phyloP scores from a whole-genome alignment of 2,113 vertebrate genomes.

The Cisticola juncidis region DNA sequence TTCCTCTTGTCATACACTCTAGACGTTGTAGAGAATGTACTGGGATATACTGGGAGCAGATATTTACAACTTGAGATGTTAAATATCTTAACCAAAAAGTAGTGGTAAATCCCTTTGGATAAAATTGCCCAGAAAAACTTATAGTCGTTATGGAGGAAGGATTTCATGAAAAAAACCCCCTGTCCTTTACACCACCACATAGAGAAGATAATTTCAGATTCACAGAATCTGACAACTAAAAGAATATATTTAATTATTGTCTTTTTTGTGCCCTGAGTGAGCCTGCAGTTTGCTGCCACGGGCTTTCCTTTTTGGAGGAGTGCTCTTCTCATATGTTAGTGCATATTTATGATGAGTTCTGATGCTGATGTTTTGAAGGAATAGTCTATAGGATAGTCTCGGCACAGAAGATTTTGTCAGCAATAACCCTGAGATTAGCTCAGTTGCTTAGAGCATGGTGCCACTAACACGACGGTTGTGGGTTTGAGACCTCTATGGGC shows the following conservation, averaged over 20 bases:
- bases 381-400: background rate
- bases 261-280: background rate
- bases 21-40: background rate
- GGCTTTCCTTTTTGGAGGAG: background rate
- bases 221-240: background rate
- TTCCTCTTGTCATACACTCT: background rate
- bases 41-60: background rate
- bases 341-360: background rate
- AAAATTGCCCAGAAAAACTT: background rate
- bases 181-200: background rate
- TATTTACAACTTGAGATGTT: background rate
- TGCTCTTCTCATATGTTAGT: background rate
- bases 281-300: background rate
- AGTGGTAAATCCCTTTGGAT: background rate
- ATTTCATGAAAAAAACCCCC: background rate
- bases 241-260: background rate
- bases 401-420: background rate
- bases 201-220: background rate
- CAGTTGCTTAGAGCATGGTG: background rate
- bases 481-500: background rate
- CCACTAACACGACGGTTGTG: fast-evolving
- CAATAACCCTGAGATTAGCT: background rate
- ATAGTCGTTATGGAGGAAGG: background rate
- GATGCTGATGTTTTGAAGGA: background rate
- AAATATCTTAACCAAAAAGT: background rate